Base-by-base conservation (phyloP, 92 coral and sea anemone genomes). In the Pocillopora meandrina region DNA sequence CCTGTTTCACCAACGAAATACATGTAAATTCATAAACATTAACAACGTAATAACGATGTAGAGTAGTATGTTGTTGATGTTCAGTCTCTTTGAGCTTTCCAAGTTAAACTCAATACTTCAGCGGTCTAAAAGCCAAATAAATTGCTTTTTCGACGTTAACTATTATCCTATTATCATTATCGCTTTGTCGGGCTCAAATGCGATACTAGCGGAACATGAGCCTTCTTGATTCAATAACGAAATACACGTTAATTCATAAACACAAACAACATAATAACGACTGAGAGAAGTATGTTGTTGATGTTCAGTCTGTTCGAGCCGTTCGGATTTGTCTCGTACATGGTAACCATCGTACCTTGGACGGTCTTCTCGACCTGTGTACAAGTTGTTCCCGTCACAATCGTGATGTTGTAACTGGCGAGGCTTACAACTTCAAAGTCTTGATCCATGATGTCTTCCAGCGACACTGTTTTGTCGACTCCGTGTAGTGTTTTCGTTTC, bases 261-360 rank as follows among this genome's bases (percentile, higher is more conserved):
- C 20, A 34, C 76, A 33, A 65, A 49, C 55, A 49, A 62, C 19
- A 21, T 5, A 47, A 82, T 15, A 9, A 74, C 47, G 16, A 31
- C 66, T 65, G 56, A 12, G 42, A 82, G 19, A 63, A 73, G 21
- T 17, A 52, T 60, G 47, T 15, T 36, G 19, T 34, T 74, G 19
- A 64, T 18, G 17, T 19, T 69, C 14, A 55, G 69, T 1, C 31
- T 2, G 21, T 31, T 76, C 17, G 76, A 74, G 11, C 52, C 55
- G 83, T 84, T 65, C 10, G 88, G 88, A 60, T 84, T 84, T 14
- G 83, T 84, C 12, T 84, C 88, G 77, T 84, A 84, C 88, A 76
- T 20, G 15, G 69, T 63, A 20, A 76, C 56, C 77, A 84, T 60
- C 1, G 88, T 84, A 59, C 88, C 88, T 35, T 66, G 0, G 19